Base-by-base conservation (phyloP, 2,113 vertebrate genomes). In the Peromyscus californicus region DNA sequence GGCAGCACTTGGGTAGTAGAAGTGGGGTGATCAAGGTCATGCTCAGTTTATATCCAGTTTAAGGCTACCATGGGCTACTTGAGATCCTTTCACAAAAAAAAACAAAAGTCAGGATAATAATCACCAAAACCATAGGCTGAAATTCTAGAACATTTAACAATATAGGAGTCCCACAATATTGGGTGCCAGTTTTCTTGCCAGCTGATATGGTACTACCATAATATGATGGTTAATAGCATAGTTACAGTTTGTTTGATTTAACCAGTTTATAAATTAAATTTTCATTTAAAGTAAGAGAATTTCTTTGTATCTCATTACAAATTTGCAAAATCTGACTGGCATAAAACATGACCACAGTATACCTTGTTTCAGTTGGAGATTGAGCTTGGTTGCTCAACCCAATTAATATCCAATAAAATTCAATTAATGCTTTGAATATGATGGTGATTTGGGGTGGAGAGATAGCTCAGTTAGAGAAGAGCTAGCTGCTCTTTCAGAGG, bases 381-480 rank as follows among this genome's bases (percentile, higher is more conserved):
- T 90, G 42, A 82, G 29, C 95, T 85, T 93, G 85, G 16, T 93
- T 90, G 90, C 6, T 90, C 95, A 97, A 89, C 75, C 26, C 17
- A 90, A 79, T 94, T 70, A 92, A 84, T 94, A 54, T 54, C 54
- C 54, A 54, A 54, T 54, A 54, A 54, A 97, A 91, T 80, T 21
- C 17, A 90, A 84, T 94, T 70, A 92, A 84, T 93, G n/a, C 80
- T 96, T 90, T 90, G 94, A 94, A 88, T 22, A 90, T 80, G 78
- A 36, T 54, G 36, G 22, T 79, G 19, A 80, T 80, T 57, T 54
- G 31, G 78, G 33, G 21, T 54, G 48, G 48, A 80, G 78, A 54
- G 48, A 80, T 80, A 31, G 31, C 17, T 79, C 78, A 80, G 51
- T 80, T 57, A 80, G 78, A 57, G 10, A 54, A 57, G 19, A 57